Conservation (phyloP, 1,140 invertebrate species). For the Drosophila arizonae region DNA sequence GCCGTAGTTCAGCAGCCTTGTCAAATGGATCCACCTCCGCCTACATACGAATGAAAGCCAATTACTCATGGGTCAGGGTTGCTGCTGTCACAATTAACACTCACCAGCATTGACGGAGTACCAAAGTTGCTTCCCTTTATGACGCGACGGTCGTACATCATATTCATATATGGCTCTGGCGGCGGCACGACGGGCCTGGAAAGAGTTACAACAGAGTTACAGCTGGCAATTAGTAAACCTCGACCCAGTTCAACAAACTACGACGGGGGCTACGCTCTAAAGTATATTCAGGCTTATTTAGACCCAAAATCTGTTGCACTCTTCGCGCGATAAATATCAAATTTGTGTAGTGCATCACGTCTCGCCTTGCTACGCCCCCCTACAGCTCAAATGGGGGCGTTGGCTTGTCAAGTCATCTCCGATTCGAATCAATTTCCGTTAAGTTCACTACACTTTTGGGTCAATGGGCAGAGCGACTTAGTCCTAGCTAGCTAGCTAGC, state of each 20-base stretch:
- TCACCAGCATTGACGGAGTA: slow-evolving; percentile 62
- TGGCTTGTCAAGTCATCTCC: slow-evolving; percentile 74
- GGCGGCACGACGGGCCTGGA: slow-evolving; percentile 71
- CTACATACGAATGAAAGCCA: slow-evolving; percentile 39
- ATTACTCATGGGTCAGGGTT: slow-evolving; percentile 65
- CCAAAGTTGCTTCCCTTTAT: slow-evolving; percentile 90
- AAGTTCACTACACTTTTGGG: slow-evolving; percentile 80
- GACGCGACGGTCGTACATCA: slow-evolving; percentile 93
- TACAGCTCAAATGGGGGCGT: slow-evolving; percentile 32
- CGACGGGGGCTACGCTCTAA: not conserved
- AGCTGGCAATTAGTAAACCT: slow-evolving; percentile 67
- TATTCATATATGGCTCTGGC: slow-evolving; percentile 87
- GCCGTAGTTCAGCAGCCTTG: slow-evolving; percentile 84
- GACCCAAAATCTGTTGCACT: slow-evolving; percentile 71
- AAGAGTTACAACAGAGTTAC: slow-evolving; percentile 21
- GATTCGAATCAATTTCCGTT: slow-evolving; percentile 74
- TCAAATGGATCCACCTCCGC: slow-evolving; percentile 75
- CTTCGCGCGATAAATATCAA: slow-evolving; percentile 69
- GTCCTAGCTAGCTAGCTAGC: slow-evolving; percentile 25
- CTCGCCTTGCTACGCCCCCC: not conserved
- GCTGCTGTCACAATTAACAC: slow-evolving; percentile 23
- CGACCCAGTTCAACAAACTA: slow-evolving; percentile 67
- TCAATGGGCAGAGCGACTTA: slow-evolving; percentile 28
- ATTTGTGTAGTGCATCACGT: slow-evolving; percentile 59
- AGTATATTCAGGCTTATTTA: not conserved